These are phyloP conservation scores for Parapristionchus giblindavisi DNA, from an alignment of 2,888 invertebrate genomes.

Conservation along the genomic window DNA sequence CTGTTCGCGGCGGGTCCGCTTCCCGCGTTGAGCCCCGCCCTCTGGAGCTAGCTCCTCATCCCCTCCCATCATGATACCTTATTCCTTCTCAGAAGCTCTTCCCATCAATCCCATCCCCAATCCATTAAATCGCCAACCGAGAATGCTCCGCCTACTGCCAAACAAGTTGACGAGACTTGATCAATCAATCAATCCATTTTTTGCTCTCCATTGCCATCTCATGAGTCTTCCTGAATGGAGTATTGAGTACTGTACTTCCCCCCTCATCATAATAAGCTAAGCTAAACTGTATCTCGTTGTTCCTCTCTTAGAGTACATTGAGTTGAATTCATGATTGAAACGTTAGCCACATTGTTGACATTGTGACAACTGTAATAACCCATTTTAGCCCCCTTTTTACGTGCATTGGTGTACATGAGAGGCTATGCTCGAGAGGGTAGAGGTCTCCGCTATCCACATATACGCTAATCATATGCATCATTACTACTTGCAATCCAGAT, in stretches of 20 bases:
- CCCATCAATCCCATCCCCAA: not conserved
- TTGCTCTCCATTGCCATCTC: constrained; percentile 32
- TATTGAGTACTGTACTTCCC: constrained; percentile 19
- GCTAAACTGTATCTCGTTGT: not conserved
- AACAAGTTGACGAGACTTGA: constrained; percentile 35
- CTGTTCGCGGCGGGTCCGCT: constrained; percentile 38
- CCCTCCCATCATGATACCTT: constrained; percentile 11
- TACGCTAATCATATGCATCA: constrained; percentile 25
- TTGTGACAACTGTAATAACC: no score
- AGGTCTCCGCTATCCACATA: constrained; percentile 15
- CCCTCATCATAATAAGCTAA: constrained; percentile 3
- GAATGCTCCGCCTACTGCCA: constrained; percentile 29
- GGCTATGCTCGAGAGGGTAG: constrained; percentile 23
- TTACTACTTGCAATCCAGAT: constrained; percentile 29
- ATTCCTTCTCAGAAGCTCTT: not conserved
- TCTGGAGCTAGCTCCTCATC: constrained; percentile 24
- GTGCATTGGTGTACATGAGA: constrained; percentile 32
- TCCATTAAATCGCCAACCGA: constrained; percentile 24
- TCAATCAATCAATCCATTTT: constrained; percentile 18
- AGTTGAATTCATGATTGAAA: no score
- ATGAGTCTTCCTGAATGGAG: constrained; percentile 4
- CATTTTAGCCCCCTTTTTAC: constrained; percentile 1
- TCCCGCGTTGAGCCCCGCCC: not conserved
- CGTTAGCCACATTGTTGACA: no score
- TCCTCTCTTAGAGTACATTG: not conserved